Percentiles rank a stretch among this genome's conserved stretches.
phyloP scores from a whole-genome alignment of 53 echinoderm and acorn worm genomes.

The Echinometra lucunter region DNA sequence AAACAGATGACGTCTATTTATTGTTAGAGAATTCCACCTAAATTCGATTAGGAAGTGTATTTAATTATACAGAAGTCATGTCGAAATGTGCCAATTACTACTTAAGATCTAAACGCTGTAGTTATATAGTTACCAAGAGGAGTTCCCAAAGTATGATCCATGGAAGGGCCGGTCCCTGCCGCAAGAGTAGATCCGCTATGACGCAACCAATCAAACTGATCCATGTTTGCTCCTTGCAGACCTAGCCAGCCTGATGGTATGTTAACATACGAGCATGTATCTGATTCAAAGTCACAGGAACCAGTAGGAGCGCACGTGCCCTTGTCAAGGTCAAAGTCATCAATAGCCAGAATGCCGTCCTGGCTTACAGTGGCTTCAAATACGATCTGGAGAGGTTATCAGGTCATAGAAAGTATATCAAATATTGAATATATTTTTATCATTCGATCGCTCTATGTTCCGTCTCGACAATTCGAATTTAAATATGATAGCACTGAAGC shows the following conservation, averaged over 20 bases:
- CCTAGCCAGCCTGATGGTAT: slow-evolving; percentile 57
- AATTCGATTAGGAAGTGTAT: too few species aligned
- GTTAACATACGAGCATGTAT: slow-evolving; percentile 84
- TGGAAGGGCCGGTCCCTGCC: slow-evolving; percentile 75
- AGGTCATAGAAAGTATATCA: too few species aligned
- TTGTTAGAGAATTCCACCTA: too few species aligned
- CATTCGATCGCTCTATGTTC: too few species aligned
- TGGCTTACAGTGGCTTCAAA: slow-evolving; percentile 73
- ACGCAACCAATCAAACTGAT: slow-evolving; percentile 92
- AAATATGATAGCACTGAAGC: too few species aligned
- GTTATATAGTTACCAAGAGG: slow-evolving; percentile 28
- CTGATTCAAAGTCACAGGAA: slow-evolving; percentile 87
- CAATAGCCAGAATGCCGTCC: slow-evolving; percentile 83
- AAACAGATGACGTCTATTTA: too few species aligned
- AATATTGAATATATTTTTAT: too few species aligned
- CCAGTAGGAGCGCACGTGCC: slow-evolving; percentile 78
- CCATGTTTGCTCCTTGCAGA: background rate
- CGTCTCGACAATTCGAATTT: too few species aligned
- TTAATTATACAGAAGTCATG: too few species aligned
- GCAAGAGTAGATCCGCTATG: slow-evolving; percentile 73
- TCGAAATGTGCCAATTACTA: too few species aligned
- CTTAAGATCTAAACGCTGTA: too few species aligned
- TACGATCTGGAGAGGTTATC: slow-evolving; percentile 60
- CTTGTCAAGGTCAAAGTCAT: slow-evolving; percentile 84
- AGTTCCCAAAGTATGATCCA: slow-evolving; percentile 88